phyloP scores from a whole-genome alignment of 2,888 invertebrate genomes.

The Alsophila aescularia region DNA sequence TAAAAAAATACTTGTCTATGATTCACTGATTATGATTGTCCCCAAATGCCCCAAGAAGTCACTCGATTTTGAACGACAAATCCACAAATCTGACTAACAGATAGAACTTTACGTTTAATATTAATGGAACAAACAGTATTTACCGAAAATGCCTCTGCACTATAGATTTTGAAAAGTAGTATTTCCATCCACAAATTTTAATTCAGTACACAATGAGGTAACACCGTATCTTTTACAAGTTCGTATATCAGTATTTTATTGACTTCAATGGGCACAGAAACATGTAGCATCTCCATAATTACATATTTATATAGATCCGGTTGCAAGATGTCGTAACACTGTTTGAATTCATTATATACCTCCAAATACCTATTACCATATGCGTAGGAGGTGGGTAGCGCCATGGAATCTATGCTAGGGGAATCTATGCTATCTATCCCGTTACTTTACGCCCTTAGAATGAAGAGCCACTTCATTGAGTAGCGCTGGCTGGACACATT shows the following conservation, averaged over 20 bases:
- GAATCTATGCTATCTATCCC: no score
- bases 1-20: no score
- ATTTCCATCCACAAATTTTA: background rate
- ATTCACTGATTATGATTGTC: no score
- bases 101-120: no score
- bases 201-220: slow-evolving; percentile 8
- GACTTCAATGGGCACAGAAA: slow-evolving; percentile 24
- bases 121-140: no score
- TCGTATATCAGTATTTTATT: slow-evolving; percentile 19
- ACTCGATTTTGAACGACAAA: no score
- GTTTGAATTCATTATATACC: slow-evolving; percentile 47
- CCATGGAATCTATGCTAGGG: slow-evolving; percentile 35
- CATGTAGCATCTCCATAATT: slow-evolving; percentile 39
- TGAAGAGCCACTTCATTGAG: slow-evolving; percentile 4
- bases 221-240: slow-evolving; percentile 6
- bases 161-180: background rate
- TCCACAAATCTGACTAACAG: no score
- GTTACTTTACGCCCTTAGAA: slow-evolving; percentile 22
- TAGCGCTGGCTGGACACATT: no score
- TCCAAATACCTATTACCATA: slow-evolving; percentile 43
- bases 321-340: slow-evolving; percentile 49
- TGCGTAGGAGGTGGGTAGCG: slow-evolving; percentile 40
- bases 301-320: slow-evolving; percentile 57
- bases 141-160: no score
- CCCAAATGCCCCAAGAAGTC: no score